These are phyloP conservation scores for Metaphire vulgaris DNA, from an alignment of 1,140 invertebrate species.

Conservation along the genomic window DNA sequence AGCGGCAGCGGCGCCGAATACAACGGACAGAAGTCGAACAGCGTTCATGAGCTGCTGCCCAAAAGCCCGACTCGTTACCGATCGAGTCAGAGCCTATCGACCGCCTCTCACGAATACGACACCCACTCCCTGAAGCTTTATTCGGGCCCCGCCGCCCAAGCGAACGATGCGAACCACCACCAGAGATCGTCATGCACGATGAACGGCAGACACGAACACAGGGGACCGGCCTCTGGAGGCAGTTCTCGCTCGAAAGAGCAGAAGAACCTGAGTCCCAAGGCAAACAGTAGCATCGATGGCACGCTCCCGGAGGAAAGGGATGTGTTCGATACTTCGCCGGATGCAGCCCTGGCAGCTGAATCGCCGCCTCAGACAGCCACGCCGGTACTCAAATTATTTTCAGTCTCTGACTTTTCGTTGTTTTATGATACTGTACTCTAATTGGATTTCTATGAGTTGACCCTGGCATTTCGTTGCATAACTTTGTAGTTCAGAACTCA, in stretches of 20 bases:
- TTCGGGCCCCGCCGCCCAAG: too few species aligned
- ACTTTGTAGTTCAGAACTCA: too few species aligned
- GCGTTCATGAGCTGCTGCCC: slow-evolving; percentile 27
- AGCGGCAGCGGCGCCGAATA: too few species aligned
- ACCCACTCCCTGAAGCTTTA: slow-evolving; percentile 1
- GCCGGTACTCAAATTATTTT: too few species aligned
- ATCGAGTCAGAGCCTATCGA: slow-evolving; percentile 12
- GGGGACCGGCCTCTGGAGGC: too few species aligned
- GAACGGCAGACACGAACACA: slow-evolving; percentile 3
- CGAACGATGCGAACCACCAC: not conserved
- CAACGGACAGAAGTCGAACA: slow-evolving; percentile 28
- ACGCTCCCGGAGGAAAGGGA: not conserved
- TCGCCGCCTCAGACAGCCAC: not conserved
- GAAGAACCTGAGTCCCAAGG: slow-evolving; percentile 15
- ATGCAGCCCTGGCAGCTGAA: slow-evolving; percentile 1
- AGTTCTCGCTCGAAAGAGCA: slow-evolving; percentile 12
- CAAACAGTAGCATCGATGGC: not conserved
- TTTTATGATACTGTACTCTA: too few species aligned
- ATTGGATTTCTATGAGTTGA: too few species aligned
- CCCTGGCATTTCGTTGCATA: too few species aligned
- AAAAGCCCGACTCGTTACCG: slow-evolving; percentile 25
- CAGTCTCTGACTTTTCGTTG: too few species aligned
- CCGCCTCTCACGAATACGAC: slow-evolving; percentile 14
- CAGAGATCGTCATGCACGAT: not conserved
- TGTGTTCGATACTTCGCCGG: not conserved